These are phyloP conservation scores for Bungarus multicinctus DNA, from an alignment of 2,113 vertebrate genomes.

Conservation along the genomic window DNA sequence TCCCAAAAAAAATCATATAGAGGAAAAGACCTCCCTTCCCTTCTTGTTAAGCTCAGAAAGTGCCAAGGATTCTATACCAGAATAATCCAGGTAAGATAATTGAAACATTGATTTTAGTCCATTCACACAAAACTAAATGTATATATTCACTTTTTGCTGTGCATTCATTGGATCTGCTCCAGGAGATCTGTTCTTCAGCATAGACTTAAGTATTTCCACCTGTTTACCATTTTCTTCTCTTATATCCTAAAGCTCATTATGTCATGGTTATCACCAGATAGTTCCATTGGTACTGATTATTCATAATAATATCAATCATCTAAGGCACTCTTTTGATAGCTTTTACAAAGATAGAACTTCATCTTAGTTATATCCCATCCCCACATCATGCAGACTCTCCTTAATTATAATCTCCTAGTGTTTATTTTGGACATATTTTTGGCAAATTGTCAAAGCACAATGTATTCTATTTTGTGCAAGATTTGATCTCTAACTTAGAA, in stretches of 20 bases:
- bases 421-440: too few relatives aligned
- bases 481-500: too few relatives aligned
- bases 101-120: not conserved
- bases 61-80: not conserved
- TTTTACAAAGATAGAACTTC: too few relatives aligned
- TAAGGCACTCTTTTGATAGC: too few relatives aligned
- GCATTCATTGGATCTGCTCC: not conserved
- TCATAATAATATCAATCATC: too few relatives aligned
- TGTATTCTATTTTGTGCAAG: too few relatives aligned
- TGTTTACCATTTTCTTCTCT: not conserved
- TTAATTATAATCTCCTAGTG: too few relatives aligned
- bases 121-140: not conserved
- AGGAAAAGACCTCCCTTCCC: not conserved
- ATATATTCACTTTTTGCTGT: not conserved
- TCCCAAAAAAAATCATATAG: not conserved
- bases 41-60: not conserved
- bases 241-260: not conserved
- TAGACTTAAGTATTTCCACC: not conserved
- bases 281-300: too few relatives aligned
- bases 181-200: not conserved
- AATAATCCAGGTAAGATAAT: not conserved
- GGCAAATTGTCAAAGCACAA: too few relatives aligned
- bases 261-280: not conserved
- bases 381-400: too few relatives aligned
- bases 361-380: too few relatives aligned